Conservation (phyloP, 2,113 vertebrate species). For the Glaucomys volans region DNA sequence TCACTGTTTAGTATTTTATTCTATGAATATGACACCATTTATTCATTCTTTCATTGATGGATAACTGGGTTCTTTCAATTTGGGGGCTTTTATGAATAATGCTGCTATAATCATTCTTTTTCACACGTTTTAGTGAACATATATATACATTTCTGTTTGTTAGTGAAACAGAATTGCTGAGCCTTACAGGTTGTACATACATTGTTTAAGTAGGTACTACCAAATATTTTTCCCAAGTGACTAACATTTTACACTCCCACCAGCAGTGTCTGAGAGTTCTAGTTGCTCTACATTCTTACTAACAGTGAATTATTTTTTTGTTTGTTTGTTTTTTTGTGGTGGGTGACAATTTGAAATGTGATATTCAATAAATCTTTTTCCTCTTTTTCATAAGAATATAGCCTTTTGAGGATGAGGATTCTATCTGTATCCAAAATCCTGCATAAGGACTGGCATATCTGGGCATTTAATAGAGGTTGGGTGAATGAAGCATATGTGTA, state of each 20-base stretch:
- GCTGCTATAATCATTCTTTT: not conserved
- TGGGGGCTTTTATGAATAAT: conserved; percentile 4
- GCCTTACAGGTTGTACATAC: not conserved
- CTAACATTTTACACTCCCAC: not conserved
- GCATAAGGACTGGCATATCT: not conserved
- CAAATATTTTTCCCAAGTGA: conserved; percentile 41
- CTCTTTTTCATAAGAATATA: conserved; percentile 42
- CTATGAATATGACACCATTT: not conserved
- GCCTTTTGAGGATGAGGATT: not conserved
- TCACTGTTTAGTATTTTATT: not conserved
- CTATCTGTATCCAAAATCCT: conserved; percentile 23
- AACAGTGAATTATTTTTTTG: not conserved
- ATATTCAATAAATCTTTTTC: not conserved
- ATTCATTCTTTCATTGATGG: not conserved
- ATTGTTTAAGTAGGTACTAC: not conserved
- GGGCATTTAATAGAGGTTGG: conserved; percentile 9
- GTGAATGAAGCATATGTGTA: not conserved
- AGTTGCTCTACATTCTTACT: not conserved
- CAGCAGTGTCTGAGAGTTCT: not conserved
- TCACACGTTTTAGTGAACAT: conserved; percentile 8
- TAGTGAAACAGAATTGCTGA: not conserved
- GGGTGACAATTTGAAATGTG: conserved; percentile 27
- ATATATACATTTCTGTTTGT: not conserved
- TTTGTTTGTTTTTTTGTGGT: not conserved
- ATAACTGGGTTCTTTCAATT: conserved; percentile 42